Conservation (phyloP, 2,113 vertebrate genomes). For the Pogona vitticeps region DNA sequence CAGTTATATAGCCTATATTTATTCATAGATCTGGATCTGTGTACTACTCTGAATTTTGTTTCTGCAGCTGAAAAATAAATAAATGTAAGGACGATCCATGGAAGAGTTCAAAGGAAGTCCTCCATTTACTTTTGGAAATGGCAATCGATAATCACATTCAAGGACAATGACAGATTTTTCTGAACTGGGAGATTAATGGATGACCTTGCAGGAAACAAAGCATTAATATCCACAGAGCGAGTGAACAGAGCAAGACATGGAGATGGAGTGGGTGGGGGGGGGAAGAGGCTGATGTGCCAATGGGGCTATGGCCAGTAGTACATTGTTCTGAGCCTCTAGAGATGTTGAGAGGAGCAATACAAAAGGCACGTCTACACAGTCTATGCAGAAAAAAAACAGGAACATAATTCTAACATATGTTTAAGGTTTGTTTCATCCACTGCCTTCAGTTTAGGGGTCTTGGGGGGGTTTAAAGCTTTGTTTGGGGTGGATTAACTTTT, state of each 20-base stretch:
- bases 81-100: not conserved
- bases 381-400: not conserved
- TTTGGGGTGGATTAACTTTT: slow-evolving; percentile 51
- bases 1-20: not conserved
- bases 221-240: slow-evolving; percentile 36
- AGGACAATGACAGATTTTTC: slow-evolving; percentile 17
- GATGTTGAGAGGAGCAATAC: slow-evolving; percentile 4
- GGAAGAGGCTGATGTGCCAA: not conserved
- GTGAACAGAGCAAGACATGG: not conserved
- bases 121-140: slow-evolving; percentile 14
- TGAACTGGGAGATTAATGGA: slow-evolving; percentile 40
- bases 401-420: not conserved
- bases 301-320: not conserved
- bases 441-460: slow-evolving; percentile 31
- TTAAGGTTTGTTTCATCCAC: slow-evolving; percentile 20
- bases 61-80: not conserved
- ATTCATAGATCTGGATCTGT: not conserved
- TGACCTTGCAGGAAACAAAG: slow-evolving; percentile 39
- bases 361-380: not conserved
- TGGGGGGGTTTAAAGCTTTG: slow-evolving; percentile 42
- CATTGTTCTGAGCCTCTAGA: not conserved
- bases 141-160: slow-evolving; percentile 39
- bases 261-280: not conserved
- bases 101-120: slow-evolving; percentile 11
- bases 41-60: not conserved